Percentiles rank a stretch among this genome's conserved stretches.
Conservation (phyloP, 2,888 invertebrate genomes). For the Dolichomitus sp. region DNA sequence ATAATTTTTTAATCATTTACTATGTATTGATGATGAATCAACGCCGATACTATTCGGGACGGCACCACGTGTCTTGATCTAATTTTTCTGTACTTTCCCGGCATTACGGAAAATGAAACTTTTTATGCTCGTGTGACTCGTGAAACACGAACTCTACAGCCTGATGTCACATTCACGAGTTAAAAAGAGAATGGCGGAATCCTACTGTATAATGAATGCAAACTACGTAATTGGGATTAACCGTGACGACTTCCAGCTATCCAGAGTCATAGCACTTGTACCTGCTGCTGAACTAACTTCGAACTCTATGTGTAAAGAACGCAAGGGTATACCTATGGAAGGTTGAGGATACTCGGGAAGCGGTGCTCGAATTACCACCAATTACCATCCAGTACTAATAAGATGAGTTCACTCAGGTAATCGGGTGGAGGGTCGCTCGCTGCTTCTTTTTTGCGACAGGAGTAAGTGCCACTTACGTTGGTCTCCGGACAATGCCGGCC, state of each 20-base stretch:
- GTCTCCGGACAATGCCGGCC: slow-evolving; percentile 38
- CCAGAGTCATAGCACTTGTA: slow-evolving; percentile 23
- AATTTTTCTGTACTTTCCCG: neutral
- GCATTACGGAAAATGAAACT: neutral
- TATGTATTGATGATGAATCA: no score
- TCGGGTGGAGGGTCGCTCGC: slow-evolving; percentile 40
- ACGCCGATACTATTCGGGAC: no score
- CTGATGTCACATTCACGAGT: slow-evolving; percentile 15
- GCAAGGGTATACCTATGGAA: slow-evolving; percentile 27
- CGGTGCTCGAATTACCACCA: slow-evolving; percentile 66
- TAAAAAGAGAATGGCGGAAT: slow-evolving; percentile 42
- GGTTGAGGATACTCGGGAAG: slow-evolving; percentile 24
- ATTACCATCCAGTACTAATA: slow-evolving; percentile 66
- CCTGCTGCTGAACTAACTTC: slow-evolving; percentile 25
- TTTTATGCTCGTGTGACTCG: neutral
- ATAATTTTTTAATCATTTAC: no score
- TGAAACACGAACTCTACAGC: neutral
- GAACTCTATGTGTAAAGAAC: neutral
- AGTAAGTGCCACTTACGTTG: slow-evolving; percentile 54
- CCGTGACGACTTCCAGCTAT: slow-evolving; percentile 47
- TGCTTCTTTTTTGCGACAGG: slow-evolving; percentile 19
- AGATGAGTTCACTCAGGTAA: slow-evolving; percentile 61
- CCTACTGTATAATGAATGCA: slow-evolving; percentile 49
- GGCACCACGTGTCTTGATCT: neutral
- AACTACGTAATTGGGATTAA: slow-evolving; percentile 58